A percentile compares a stretch with the other conserved stretches of the same genome.
Conservation (phyloP, 2,888 invertebrate species). For the Apoda limacodes region DNA sequence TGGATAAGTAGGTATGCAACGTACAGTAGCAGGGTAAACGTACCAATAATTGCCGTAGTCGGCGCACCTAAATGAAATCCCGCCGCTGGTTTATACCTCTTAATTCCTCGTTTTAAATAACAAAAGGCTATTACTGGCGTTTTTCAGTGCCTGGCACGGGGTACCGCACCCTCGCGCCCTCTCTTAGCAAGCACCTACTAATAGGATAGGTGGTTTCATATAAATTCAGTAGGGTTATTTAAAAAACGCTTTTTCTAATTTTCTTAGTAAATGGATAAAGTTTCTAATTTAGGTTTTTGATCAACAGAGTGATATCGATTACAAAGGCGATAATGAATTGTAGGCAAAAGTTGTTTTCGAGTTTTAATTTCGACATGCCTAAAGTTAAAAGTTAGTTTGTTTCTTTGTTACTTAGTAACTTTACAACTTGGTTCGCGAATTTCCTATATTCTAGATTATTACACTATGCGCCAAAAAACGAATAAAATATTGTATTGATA, state of each 20-base stretch:
- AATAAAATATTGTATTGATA: too few species aligned
- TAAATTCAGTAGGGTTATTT: slow-evolving; percentile 15
- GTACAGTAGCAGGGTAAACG: slow-evolving; percentile 31
- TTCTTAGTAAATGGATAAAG: too few species aligned
- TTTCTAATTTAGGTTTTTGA: background rate
- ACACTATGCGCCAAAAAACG: too few species aligned
- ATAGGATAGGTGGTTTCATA: slow-evolving; percentile 29
- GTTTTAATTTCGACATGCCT: too few species aligned
- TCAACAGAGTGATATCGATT: slow-evolving; percentile 14
- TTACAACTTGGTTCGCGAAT: too few species aligned
- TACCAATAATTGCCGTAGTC: slow-evolving; percentile 29
- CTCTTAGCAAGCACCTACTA: slow-evolving; percentile 29
- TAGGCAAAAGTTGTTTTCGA: too few species aligned
- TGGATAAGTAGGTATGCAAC: too few species aligned
- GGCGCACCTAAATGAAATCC: slow-evolving; percentile 30
- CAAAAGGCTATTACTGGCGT: slow-evolving; percentile 48
- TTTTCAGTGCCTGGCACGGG: slow-evolving; percentile 45
- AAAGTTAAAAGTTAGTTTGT: too few species aligned
- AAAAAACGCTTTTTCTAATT: slow-evolving; percentile 14
- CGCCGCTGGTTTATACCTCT: slow-evolving; percentile 30
- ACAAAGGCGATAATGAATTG: slow-evolving; percentile 11
- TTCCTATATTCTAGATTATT: too few species aligned
- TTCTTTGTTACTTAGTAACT: too few species aligned
- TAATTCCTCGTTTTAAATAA: slow-evolving; percentile 51
- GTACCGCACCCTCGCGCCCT: slow-evolving; percentile 36